Conservation (phyloP, 2,888 invertebrate genomes). For the Plutella xylostella region DNA sequence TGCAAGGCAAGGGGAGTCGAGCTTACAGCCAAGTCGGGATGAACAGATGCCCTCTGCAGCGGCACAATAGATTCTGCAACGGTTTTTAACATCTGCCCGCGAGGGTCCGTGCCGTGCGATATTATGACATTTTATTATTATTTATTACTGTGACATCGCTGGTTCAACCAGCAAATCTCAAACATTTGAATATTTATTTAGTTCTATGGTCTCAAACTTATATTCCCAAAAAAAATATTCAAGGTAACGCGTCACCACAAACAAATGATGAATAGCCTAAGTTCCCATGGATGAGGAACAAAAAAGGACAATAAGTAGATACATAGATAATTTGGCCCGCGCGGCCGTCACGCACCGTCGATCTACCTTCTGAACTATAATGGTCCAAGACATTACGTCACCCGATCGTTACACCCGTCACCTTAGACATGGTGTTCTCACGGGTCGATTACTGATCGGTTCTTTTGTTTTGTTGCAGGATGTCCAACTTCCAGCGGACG, state of each 20-base stretch:
- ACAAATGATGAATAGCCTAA: conserved; percentile 10
- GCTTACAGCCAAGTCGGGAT: conserved; percentile 36
- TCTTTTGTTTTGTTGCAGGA: conserved; percentile 56
- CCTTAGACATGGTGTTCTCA: conserved; percentile 42
- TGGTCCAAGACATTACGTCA: conserved; percentile 56
- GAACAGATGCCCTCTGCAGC: conserved; percentile 33
- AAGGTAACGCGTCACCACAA: conserved; percentile 1
- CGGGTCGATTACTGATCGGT: conserved; percentile 38
- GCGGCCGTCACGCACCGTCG: conserved; percentile 43
- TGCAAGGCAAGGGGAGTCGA: conserved; percentile 42
- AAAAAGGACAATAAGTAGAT: conserved; percentile 37
- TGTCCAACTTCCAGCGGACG: conserved; percentile 76
- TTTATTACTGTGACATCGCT: background rate
- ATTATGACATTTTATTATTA: conserved; percentile 36
- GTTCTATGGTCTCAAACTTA: too few relatives aligned
- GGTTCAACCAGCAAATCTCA: too few relatives aligned
- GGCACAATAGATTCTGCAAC: conserved; percentile 58
- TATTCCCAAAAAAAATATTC: too few relatives aligned
- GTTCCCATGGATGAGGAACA: conserved; percentile 45
- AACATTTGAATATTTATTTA: too few relatives aligned
- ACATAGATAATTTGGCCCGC: conserved; percentile 39
- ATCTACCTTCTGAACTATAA: conserved; percentile 46
- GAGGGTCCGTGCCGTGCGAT: conserved; percentile 22
- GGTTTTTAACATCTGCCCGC: conserved; percentile 63
- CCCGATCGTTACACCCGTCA: conserved; percentile 49